These are phyloP conservation scores for Zenarchopterus dispar DNA, from an alignment of 2,797 vertebrate species.

Conservation along the genomic window DNA sequence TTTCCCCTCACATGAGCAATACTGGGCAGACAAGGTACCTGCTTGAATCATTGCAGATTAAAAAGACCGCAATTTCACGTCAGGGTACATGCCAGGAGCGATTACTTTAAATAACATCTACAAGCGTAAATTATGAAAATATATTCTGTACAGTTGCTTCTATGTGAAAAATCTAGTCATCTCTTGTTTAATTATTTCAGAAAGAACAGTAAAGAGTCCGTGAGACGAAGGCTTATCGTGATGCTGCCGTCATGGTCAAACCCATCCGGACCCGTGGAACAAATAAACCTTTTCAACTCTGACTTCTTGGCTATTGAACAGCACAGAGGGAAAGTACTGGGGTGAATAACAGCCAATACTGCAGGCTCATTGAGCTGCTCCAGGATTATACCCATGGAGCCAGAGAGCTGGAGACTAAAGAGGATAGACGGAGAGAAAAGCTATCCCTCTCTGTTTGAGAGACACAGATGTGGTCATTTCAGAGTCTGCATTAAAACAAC, in stretches of 20 bases:
- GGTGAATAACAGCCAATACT: conserved; percentile 65
- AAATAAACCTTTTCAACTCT: conserved; percentile 59
- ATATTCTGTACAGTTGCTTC: not conserved
- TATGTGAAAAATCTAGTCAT: conserved; percentile 1
- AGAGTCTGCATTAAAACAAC: conserved; percentile 29
- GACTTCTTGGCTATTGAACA: conserved; percentile 56
- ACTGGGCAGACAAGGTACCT: conserved; percentile 20
- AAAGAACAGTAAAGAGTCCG: conserved; percentile 3
- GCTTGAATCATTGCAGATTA: conserved; percentile 49
- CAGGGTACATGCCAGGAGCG: conserved; percentile 30
- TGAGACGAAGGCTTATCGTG: conserved; percentile 8
- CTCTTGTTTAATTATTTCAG: conserved; percentile 3
- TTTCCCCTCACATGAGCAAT: not conserved
- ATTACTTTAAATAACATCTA: conserved; percentile 21
- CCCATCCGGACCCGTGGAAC: conserved; percentile 29
- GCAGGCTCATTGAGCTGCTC: conserved; percentile 52
- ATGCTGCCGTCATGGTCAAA: conserved; percentile 28
- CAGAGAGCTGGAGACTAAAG: conserved; percentile 37
- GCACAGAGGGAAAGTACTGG: conserved; percentile 50
- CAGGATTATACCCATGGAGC: conserved; percentile 60
- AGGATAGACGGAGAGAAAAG: conserved; percentile 35
- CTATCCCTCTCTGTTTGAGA: conserved; percentile 33
- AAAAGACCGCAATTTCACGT: conserved; percentile 31
- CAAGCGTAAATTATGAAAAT: conserved; percentile 3
- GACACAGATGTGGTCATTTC: conserved; percentile 44